phyloP scores from a whole-genome alignment of 1,140 invertebrate genomes.

The Drosophila mojavensis region DNA sequence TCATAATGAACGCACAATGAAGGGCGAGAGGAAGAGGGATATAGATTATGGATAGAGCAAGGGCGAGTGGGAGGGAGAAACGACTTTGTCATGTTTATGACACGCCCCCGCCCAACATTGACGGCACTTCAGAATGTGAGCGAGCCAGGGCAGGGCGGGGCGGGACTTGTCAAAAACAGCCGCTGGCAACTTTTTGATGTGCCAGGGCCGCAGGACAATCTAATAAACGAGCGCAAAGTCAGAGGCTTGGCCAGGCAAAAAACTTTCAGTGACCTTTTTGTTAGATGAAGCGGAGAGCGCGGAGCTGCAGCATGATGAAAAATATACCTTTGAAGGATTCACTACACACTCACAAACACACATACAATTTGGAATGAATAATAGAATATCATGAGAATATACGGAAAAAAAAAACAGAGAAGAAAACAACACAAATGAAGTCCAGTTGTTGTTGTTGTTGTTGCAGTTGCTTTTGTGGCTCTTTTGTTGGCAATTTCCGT shows the following conservation, averaged over 20 bases:
- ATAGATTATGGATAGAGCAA: slow-evolving; percentile 7
- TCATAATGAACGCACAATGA: slow-evolving; percentile 58
- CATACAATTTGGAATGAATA: slow-evolving; percentile 73
- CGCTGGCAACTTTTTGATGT: slow-evolving; percentile 77
- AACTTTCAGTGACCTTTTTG: slow-evolving; percentile 73
- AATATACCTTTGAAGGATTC: slow-evolving; percentile 71
- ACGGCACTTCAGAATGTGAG: slow-evolving; percentile 56
- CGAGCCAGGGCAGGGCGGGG: neutral
- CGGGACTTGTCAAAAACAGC: slow-evolving; percentile 69
- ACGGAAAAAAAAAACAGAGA: slow-evolving; percentile 30
- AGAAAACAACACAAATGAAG: slow-evolving; percentile 67
- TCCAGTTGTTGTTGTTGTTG: slow-evolving; percentile 16
- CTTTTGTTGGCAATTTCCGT: slow-evolving; percentile 64
- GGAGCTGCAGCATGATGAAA: slow-evolving; percentile 55
- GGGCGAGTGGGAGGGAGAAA: slow-evolving; percentile 1
- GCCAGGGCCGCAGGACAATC: slow-evolving; percentile 60
- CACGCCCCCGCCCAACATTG: slow-evolving; percentile 44
- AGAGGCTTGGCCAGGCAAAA: slow-evolving; percentile 46
- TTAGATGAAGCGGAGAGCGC: slow-evolving; percentile 4
- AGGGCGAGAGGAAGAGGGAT: neutral
- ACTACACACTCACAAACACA: slow-evolving; percentile 26
- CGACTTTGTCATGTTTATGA: slow-evolving; percentile 77
- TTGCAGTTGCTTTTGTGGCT: slow-evolving; percentile 41
- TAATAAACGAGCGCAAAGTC: slow-evolving; percentile 68
- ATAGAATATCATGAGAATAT: slow-evolving; percentile 68